Evolutionary conservation across 2,797 vertebrate species (phyloP).

Genomic region (Apodemus agrarius): DNA sequence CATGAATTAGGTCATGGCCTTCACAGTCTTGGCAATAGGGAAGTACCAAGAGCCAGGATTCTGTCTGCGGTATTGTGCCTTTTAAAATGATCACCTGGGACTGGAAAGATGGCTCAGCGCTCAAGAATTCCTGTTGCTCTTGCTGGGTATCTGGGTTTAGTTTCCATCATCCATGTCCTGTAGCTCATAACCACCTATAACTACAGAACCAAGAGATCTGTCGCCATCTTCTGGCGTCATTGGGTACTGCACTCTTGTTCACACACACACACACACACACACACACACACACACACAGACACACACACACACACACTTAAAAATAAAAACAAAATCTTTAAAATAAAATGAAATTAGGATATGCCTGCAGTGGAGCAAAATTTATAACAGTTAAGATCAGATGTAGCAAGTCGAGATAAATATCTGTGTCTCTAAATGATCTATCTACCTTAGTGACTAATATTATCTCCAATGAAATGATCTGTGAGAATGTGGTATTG

Average conservation of each 20-base stretch:
- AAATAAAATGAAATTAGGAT: background rate
- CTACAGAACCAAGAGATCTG: no score
- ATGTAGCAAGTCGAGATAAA: background rate
- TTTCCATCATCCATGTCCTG: no score
- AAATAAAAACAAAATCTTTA: background rate
- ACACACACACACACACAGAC: background rate
- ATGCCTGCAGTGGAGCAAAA: background rate
- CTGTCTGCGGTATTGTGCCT: background rate
- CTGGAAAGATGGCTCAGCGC: background rate
- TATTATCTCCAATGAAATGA: background rate
- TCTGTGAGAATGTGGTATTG: background rate
- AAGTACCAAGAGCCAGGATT: background rate
- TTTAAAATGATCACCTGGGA: background rate
- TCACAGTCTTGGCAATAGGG: background rate
- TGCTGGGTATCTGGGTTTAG: background rate
- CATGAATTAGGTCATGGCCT: fast-evolving
- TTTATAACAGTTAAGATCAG: background rate
- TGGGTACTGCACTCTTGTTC: background rate
- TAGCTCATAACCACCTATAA: background rate
- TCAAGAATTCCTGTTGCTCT: background rate
- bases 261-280: background rate
- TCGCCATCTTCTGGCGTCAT: background rate
- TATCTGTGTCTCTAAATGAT: background rate
- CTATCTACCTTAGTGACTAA: background rate
- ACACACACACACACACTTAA: background rate